Conservation (phyloP, 2,113 vertebrate species). For the Acrocephalus kingi region DNA sequence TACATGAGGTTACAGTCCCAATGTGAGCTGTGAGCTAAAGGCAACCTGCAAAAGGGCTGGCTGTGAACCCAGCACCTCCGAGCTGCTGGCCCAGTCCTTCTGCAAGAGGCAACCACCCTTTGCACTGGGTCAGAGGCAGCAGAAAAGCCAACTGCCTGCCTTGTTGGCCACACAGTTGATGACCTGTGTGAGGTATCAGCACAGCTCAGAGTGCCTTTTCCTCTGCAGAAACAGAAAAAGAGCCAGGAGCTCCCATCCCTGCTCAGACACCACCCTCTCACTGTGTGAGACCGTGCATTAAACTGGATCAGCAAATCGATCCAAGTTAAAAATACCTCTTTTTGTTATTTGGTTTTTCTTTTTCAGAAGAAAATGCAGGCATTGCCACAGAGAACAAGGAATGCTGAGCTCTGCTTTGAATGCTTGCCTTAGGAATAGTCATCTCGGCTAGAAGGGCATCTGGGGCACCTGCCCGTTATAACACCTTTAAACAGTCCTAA, state of each 20-base stretch:
- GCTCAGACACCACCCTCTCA: not conserved
- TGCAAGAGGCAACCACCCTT: not conserved
- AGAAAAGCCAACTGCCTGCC: not conserved
- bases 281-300: not conserved
- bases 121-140: not conserved
- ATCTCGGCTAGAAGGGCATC: not conserved
- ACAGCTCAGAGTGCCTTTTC: not conserved
- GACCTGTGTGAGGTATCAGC: not conserved
- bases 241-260: not conserved
- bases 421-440: not conserved
- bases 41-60: not conserved
- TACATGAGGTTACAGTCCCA: not conserved
- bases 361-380: not conserved
- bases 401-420: not conserved
- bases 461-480: not conserved
- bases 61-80: not conserved
- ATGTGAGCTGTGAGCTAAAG: not conserved
- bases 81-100: not conserved
- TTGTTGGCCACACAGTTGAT: not conserved
- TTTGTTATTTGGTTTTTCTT: not conserved
- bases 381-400: not conserved
- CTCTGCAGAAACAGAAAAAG: not conserved
- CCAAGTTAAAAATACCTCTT: slow-evolving; percentile 14
- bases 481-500: not conserved
- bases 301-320: not conserved